Evolutionary conservation across 2,113 vertebrate species (phyloP).

Genomic region (Odobenus rosmarus): DNA sequence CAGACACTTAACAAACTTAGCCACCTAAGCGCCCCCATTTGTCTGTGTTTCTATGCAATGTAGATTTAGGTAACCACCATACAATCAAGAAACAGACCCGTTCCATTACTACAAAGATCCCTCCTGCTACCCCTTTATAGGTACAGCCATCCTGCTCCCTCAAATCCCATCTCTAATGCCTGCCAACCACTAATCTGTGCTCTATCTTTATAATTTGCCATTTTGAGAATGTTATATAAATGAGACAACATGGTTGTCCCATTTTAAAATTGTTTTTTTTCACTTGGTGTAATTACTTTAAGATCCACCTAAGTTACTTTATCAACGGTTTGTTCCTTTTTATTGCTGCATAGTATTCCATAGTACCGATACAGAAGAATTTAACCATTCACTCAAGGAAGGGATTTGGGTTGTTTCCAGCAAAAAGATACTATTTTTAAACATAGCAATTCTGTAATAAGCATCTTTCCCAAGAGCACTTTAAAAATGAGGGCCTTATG

Average conservation of each 20-base stretch:
- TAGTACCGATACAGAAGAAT: not conserved
- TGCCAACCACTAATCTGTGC: not conserved
- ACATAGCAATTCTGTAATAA: not conserved
- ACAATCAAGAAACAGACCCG: not conserved
- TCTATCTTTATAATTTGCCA: not conserved
- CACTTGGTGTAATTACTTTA: not conserved
- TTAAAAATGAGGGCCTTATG: not conserved
- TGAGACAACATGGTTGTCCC: not conserved
- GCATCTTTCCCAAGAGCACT: not conserved
- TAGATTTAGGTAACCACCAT: not conserved
- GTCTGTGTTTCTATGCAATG: not conserved
- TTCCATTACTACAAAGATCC: not conserved
- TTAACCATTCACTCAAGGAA: not conserved
- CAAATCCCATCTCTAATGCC: not conserved
- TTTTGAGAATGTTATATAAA: not conserved
- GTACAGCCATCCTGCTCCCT: not conserved
- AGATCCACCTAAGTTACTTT: not conserved
- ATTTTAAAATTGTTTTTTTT: not conserved
- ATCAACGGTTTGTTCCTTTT: not conserved
- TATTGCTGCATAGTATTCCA: slow-evolving; percentile 23
- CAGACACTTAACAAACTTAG: not conserved
- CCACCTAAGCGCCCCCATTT: not conserved
- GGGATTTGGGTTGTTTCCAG: not conserved
- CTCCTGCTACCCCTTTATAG: not conserved
- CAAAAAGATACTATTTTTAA: slow-evolving; percentile 52